phyloP scores from a whole-genome alignment of 2,113 vertebrate species.

The Gymnocephalus cernua region DNA sequence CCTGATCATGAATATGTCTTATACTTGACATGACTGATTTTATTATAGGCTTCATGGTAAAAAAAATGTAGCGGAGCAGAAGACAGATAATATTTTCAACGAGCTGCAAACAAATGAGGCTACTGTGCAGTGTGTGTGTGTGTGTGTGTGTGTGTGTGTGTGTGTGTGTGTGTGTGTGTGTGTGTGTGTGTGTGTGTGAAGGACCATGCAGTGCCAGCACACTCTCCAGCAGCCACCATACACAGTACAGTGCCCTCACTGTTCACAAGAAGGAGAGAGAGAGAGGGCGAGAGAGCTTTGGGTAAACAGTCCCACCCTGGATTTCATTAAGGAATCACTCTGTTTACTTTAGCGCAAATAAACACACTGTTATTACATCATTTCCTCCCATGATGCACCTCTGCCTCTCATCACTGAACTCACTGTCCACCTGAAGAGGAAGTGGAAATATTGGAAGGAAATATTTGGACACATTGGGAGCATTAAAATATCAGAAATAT shows the following conservation, averaged over 20 bases:
- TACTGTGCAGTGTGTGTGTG: conserved; percentile 24
- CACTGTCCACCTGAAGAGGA: conserved; percentile 44
- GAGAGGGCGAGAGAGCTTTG: conserved; percentile 37
- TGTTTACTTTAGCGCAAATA: conserved; percentile 67
- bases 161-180: conserved; percentile 31
- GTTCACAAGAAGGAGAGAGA: conserved; percentile 62
- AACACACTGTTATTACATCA: conserved; percentile 52
- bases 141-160: conserved; percentile 20
- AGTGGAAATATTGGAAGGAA: conserved; percentile 29
- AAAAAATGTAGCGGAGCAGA: conserved; percentile 11
- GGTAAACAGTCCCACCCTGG: conserved; percentile 79
- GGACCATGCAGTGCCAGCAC: conserved; percentile 54
- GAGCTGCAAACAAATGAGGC: conserved; percentile 21
- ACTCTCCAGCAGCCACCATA: conserved; percentile 29
- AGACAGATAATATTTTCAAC: conserved; percentile 7
- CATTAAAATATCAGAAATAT: conserved; percentile 11
- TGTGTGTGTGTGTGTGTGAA: conserved; percentile 5
- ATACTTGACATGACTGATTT: no score
- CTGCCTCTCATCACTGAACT: conserved; percentile 32
- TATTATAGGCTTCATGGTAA: not conserved
- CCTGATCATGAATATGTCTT: not conserved
- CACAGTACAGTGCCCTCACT: conserved; percentile 67
- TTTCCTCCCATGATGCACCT: conserved; percentile 54
- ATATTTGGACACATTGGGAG: conserved; percentile 11
- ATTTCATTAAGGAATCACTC: conserved; percentile 76